Conservation (phyloP, 2,888 invertebrate species). For the Reticulitermes lucifugus region DNA sequence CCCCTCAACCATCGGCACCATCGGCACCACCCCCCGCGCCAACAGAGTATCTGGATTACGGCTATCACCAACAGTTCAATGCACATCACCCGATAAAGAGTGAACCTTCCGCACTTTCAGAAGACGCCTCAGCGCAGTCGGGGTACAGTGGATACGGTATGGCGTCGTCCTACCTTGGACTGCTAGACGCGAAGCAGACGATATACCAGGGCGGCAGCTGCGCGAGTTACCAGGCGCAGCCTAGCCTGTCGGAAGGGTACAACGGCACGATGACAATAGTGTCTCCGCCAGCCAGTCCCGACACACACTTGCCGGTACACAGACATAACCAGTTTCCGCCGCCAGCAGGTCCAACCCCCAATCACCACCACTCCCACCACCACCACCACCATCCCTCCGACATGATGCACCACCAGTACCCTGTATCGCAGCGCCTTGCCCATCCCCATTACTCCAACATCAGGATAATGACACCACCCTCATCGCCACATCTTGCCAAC, state of each 20-base stretch:
- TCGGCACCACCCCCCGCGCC: slow-evolving; percentile 11
- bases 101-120: slow-evolving; percentile 35
- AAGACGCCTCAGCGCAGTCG: neutral
- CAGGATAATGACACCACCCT: slow-evolving; percentile 57
- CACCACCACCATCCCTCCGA: slow-evolving; percentile 30
- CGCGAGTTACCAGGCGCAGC: slow-evolving; percentile 27
- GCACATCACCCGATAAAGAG: slow-evolving; percentile 43
- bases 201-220: slow-evolving; percentile 41
- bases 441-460: slow-evolving; percentile 53
- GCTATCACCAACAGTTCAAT: slow-evolving; percentile 48
- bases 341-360: slow-evolving; percentile 47
- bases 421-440: slow-evolving; percentile 35
- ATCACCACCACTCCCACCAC: neutral
- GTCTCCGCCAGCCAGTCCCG: slow-evolving; percentile 63
- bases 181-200: slow-evolving; percentile 49
- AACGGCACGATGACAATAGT: slow-evolving; percentile 59
- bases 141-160: slow-evolving; percentile 39
- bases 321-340: slow-evolving; percentile 53
- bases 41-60: slow-evolving; percentile 45
- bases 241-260: slow-evolving; percentile 51
- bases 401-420: slow-evolving; percentile 46
- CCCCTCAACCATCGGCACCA: neutral
- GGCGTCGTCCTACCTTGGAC: slow-evolving; percentile 46
- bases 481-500: slow-evolving; percentile 55
- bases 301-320: slow-evolving; percentile 54